Base-by-base conservation (phyloP, 2,888 invertebrate species). In the Rhingia rostrata region DNA sequence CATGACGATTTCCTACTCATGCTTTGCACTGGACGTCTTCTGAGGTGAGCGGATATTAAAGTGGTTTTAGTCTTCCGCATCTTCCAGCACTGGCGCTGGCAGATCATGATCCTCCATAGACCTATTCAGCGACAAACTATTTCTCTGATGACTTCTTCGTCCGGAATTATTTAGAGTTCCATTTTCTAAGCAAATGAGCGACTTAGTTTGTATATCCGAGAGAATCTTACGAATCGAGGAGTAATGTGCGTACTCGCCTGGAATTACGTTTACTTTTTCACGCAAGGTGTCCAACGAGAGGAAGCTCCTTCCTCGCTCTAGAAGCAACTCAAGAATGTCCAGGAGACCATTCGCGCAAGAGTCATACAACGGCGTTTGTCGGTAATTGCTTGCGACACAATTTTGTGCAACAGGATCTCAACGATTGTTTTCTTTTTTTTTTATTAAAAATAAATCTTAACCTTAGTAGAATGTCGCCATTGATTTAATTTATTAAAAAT, bases 341-440 rank as follows among this genome's bases (percentile, higher is more conserved):
- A 97, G 92, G 89, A 96, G 95, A 0, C 98, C 98, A 89, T 96
- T 96, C 10, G 94, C 93, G 4, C 97, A 97, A 0, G 98, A 98
- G 90, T 98, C 98, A 87, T 97, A 97, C 6, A 99, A 92, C 0
- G 99, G 98, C 0, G 98, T 97, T 35, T 93, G 89, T 98, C 97
- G 88, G 98, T 96, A 0, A 98, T 93, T 39, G 94, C 92, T 32
- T 89, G 87, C 0, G 88, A 60, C 0, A 97, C 97, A 0, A 97
- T 97, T 60, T 94, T 93, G 58, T 96, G 94, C 6, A 98, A 90
- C 39, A 99, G 91, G 47, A 94, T 90, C 87, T 94, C 92, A 0
- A 95, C 97, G 22, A 98, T 93, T 96, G 0, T 93, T n/a, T n/a
- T n/a, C n/a, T n/a, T n/a, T n/a, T n/a, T n/a, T n/a, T n/a, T n/a